Evolutionary conservation across 2,888 invertebrate genomes (phyloP).

Genomic region (Dynastes maya): DNA sequence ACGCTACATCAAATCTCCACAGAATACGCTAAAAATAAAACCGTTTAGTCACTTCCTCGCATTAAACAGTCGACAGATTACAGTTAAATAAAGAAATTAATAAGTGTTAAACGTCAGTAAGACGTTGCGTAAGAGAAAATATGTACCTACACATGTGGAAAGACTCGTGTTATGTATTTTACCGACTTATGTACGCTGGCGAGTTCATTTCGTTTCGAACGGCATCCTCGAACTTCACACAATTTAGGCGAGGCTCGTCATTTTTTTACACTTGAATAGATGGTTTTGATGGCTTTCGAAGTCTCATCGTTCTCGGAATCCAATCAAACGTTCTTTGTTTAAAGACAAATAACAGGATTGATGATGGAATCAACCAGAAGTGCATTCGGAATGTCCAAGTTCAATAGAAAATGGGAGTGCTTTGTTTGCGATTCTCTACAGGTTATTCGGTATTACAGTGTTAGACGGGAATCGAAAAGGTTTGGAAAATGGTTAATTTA

Average conservation of each 20-base stretch:
- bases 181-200: neutral
- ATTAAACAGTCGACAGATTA: neutral
- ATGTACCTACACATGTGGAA: constrained; percentile 10
- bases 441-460: neutral
- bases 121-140: constrained; percentile 20
- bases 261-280: constrained; percentile 2
- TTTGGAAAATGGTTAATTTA: constrained; percentile 2
- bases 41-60: constrained; percentile 38
- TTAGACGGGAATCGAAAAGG: neutral
- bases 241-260: constrained; percentile 13
- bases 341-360: constrained; percentile 31
- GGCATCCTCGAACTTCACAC: constrained; percentile 16
- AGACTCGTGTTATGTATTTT: constrained; percentile 28
- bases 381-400: neutral
- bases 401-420: constrained; percentile 28
- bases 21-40: constrained; percentile 27
- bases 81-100: constrained; percentile 40
- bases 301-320: constrained; percentile 14
- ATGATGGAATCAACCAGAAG: constrained; percentile 9
- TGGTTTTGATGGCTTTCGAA: constrained; percentile 14
- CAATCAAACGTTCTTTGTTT: constrained; percentile 13
- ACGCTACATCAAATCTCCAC: neutral
- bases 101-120: constrained; percentile 32
- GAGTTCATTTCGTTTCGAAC: constrained; percentile 15
- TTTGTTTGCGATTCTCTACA: constrained; percentile 19